These are phyloP conservation scores for Cephalopachus bancanus DNA, from an alignment of 2,797 vertebrate genomes.

Conservation along the genomic window DNA sequence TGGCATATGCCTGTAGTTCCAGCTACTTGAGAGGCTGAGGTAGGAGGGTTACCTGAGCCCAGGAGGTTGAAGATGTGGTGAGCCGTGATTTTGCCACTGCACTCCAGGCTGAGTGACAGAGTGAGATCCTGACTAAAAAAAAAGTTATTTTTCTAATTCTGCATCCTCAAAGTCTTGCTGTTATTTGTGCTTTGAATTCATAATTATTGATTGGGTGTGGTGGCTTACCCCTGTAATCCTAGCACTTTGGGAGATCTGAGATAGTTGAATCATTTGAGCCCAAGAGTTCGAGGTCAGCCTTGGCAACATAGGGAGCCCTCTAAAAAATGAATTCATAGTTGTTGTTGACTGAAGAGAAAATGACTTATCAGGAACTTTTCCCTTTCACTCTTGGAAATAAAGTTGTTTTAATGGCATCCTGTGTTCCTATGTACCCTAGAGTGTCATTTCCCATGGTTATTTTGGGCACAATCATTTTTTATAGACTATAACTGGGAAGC, in stretches of 20 bases:
- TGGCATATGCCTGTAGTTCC: too few species aligned
- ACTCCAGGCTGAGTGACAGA: too few species aligned
- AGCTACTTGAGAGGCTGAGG: too few species aligned
- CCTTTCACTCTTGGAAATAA: conserved; percentile 54
- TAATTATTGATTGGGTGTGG: neutral
- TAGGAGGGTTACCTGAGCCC: too few species aligned
- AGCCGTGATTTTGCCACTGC: too few species aligned
- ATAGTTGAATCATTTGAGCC: too few species aligned
- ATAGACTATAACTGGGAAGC: neutral
- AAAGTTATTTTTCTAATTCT: neutral
- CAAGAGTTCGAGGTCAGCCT: too few species aligned
- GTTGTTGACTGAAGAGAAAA: conserved; percentile 47
- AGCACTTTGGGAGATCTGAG: too few species aligned
- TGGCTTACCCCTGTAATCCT: too few species aligned
- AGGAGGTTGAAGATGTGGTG: too few species aligned
- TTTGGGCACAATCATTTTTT: conserved; percentile 31
- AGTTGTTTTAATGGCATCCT: conserved; percentile 52
- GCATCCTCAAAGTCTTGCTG: neutral
- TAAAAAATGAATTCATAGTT: conserved; percentile 19
- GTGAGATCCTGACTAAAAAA: too few species aligned
- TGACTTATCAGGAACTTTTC: conserved; percentile 25
- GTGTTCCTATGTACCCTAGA: neutral
- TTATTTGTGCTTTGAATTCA: conserved; percentile 51
- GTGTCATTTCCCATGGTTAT: conserved; percentile 42
- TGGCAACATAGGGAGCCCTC: too few species aligned